Evolutionary conservation across 2,113 vertebrate species (phyloP).

Genomic region (Stomatorhinus ivindoensis): DNA sequence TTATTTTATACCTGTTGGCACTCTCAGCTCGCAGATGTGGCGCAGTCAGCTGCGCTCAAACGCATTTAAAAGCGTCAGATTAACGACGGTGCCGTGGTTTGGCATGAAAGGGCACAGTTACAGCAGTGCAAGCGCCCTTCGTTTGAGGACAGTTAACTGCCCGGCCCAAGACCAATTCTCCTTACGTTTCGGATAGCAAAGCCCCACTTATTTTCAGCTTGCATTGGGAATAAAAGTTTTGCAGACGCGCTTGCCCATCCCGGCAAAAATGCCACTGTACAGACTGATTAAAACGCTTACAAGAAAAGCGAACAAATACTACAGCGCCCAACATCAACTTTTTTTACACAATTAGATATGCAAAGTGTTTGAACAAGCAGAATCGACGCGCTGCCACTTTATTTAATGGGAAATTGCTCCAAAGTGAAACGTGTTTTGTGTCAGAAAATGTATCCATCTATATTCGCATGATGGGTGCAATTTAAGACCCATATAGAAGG

Average conservation of each 20-base stretch:
- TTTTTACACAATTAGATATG: not conserved
- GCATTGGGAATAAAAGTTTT: not conserved
- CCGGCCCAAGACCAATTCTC: not conserved
- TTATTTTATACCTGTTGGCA: not conserved
- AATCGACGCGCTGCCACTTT: not conserved
- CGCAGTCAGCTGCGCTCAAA: not conserved
- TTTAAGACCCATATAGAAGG: not conserved
- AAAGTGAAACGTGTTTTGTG: not conserved
- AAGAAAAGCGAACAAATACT: not conserved
- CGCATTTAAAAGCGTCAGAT: not conserved
- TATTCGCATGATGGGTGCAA: not conserved
- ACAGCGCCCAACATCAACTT: not conserved
- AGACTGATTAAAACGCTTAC: not conserved
- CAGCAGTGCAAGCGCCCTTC: not conserved
- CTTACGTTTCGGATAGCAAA: not conserved
- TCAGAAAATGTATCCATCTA: not conserved
- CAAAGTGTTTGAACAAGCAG: not conserved
- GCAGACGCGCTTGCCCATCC: not conserved
- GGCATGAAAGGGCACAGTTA: not conserved
- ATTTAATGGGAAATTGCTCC: not conserved
- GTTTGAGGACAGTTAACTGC: not conserved
- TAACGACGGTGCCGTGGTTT: not conserved
- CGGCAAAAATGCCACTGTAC: not conserved
- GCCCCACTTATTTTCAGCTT: not conserved
- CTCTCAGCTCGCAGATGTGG: not conserved